A percentile compares a stretch with the other conserved stretches of the same genome.
Conservation (phyloP, 1,140 invertebrate genomes). For the Drosophila arawakana region DNA sequence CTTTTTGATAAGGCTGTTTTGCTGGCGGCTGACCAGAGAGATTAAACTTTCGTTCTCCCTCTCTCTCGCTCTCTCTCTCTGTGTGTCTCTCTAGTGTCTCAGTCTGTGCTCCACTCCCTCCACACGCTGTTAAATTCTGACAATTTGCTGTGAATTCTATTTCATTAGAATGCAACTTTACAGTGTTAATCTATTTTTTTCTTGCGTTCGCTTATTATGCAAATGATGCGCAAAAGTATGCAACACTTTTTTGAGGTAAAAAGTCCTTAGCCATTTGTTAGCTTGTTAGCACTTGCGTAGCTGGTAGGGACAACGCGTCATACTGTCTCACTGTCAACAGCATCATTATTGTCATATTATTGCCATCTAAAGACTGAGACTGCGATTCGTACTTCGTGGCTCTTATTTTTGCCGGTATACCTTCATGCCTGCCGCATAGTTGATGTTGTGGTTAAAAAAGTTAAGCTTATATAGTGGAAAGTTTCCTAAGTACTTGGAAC, state of each 20-base stretch:
- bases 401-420: neutral
- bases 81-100: too few relatives aligned
- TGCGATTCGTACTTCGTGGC: neutral
- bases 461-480: constrained; percentile 71
- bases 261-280: neutral
- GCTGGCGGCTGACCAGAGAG: constrained; percentile 8
- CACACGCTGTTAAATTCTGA: constrained; percentile 3
- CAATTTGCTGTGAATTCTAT: neutral
- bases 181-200: neutral
- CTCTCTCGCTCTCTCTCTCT: neutral
- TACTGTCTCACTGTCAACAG: constrained; percentile 58
- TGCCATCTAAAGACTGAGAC: constrained; percentile 39
- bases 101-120: too few relatives aligned
- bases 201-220: constrained; percentile 9
- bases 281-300: constrained; percentile 14
- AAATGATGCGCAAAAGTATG: constrained; percentile 25
- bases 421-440: neutral
- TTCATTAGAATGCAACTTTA: neutral
- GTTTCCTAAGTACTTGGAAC: constrained; percentile 67
- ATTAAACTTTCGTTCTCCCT: neutral
- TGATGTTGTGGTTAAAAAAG: constrained; percentile 46
- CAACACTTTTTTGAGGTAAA: constrained; percentile 16
- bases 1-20: constrained; percentile 49
- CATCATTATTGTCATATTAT: constrained; percentile 77
- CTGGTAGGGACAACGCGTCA: constrained; percentile 9